Conservation (phyloP, 2,113 vertebrate genomes). For the Elgaria multicarinata region DNA sequence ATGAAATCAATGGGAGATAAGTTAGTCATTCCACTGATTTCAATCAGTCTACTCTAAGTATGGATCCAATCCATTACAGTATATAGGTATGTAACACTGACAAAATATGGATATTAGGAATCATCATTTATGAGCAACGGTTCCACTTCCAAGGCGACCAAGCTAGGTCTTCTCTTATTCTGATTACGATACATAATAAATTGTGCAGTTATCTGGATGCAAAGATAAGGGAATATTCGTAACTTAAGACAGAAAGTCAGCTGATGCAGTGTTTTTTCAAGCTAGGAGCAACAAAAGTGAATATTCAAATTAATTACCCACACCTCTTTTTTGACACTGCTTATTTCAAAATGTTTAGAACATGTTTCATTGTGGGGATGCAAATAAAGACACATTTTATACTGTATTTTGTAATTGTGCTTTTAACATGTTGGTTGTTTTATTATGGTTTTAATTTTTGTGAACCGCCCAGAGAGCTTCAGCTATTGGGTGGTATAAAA, state of each 20-base stretch:
- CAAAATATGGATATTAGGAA: rapidly evolving
- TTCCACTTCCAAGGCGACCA: conserved; percentile 61
- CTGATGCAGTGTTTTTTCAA: conserved; percentile 37
- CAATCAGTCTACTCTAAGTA: neutral
- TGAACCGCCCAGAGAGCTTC: too few species aligned
- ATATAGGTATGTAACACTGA: neutral
- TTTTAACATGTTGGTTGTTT: too few species aligned
- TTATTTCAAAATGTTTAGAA: neutral
- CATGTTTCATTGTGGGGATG: neutral
- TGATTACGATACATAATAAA: conserved; percentile 71
- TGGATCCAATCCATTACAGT: neutral
- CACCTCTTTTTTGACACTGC: neutral
- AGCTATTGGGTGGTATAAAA: too few species aligned
- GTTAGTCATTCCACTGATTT: too few species aligned
- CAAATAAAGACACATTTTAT: neutral
- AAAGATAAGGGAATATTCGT: conserved; percentile 47
- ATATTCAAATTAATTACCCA: conserved; percentile 19
- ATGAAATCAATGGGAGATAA: neutral
- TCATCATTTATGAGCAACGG: conserved; percentile 70
- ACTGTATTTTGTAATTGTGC: too few species aligned
- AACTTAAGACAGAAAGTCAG: neutral
- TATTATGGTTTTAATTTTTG: too few species aligned
- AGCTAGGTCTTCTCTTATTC: neutral
- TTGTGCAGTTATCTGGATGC: conserved; percentile 71
- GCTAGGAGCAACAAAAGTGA: conserved; percentile 13